Base-by-base conservation (phyloP, 2,113 vertebrate genomes). In the Physeter macrocephalus region DNA sequence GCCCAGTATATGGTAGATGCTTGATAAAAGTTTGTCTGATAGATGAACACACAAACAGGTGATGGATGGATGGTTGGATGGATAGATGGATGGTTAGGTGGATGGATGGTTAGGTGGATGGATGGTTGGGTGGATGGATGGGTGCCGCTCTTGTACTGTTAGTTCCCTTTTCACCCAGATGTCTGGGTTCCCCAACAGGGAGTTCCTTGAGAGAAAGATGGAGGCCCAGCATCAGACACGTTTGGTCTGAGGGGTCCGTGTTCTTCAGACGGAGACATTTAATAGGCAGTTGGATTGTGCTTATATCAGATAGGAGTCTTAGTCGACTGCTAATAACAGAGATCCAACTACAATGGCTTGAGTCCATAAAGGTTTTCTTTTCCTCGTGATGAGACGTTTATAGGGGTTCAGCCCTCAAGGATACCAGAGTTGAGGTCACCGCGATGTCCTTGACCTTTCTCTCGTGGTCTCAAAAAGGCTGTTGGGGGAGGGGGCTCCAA, bases 31-130 rank as follows among this genome's bases (percentile, higher is more conserved):
- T 64, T 61, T 71, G 25, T 57, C 13, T 57, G 57, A 21, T 36
- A 62, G 57, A 18, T 43, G 34, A 61, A 34, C 34, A 18, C 20
- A 29, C 20, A 57, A 34, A 74, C 10, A 9, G 21, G 12, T n/a
- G 46, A 69, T 43, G 36, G n/a, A 23, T 43, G 6, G 6, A 29
- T 80, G 27, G 72, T 14, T 64, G n/a, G 14, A 7, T 36, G 1
- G 5, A 1, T 77, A 29, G 36, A 5, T 46, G 20, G 31, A 12
- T 29, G 11, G 34, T 1, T 64, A 20, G 6, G 1, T 6, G 8
- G n/a, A 20, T 75, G 39, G 54, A 27, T n/a, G 27, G 14, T 3
- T 86, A 2, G 43, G 23, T 75, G 29, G 59, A 27, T 46, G 13
- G 57, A 9, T 43, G 7, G 11, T 31, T 39, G 10, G 14, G 36